phyloP scores from a whole-genome alignment of 2,113 vertebrate genomes.

The Cyanistes caeruleus region DNA sequence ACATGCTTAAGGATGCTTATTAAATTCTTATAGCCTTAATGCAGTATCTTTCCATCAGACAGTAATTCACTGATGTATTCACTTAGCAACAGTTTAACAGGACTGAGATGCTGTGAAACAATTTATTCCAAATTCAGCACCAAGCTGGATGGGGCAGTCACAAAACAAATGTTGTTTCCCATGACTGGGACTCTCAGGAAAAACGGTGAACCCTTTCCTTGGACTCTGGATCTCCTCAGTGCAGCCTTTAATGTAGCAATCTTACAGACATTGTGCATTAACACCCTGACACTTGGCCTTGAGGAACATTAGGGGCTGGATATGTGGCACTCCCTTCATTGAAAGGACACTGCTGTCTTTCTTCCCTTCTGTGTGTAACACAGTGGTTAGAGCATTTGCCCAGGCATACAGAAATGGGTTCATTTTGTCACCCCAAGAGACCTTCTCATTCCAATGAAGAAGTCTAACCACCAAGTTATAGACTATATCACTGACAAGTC shows the following conservation, averaged over 20 bases:
- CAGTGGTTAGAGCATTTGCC: not conserved
- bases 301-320: not conserved
- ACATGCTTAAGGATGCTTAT: not conserved
- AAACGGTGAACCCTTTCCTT: not conserved
- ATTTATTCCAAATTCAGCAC: not conserved
- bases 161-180: not conserved
- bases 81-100: not conserved
- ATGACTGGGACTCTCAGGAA: not conserved
- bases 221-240: not conserved
- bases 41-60: not conserved
- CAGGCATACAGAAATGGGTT: not conserved
- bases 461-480: not conserved
- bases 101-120: not conserved
- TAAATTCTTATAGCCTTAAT: not conserved
- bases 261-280: not conserved
- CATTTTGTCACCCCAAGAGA: not conserved
- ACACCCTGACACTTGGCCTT: not conserved
- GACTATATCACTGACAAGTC: accelerated
- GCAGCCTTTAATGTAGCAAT: not conserved
- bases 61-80: not conserved
- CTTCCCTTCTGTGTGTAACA: not conserved
- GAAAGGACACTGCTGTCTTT: not conserved
- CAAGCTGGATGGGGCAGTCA: not conserved
- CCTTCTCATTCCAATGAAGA: not conserved
- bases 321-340: accelerated